Percentiles rank a stretch among this genome's conserved stretches.
These are phyloP conservation scores for Sebastes hubbsi DNA, from an alignment of 2,797 vertebrate genomes.

Conservation along the genomic window DNA sequence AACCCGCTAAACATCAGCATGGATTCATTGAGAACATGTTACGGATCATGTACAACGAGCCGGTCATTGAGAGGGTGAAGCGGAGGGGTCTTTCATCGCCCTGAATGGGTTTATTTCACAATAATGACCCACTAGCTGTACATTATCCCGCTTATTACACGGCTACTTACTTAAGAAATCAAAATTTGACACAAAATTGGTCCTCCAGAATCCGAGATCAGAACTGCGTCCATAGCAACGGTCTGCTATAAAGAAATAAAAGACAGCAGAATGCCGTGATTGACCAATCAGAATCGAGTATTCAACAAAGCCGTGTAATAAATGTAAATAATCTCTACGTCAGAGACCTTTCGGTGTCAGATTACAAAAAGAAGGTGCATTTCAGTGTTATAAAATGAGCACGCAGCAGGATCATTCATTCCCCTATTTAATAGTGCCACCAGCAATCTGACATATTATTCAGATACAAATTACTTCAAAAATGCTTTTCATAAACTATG, in stretches of 20 bases:
- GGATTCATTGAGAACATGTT: neutral
- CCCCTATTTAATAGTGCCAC: neutral
- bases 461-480: neutral
- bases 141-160: too few relatives aligned
- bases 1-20: neutral
- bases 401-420: neutral
- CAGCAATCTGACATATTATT: neutral
- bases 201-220: too few relatives aligned
- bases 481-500: neutral
- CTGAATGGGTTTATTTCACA: too few relatives aligned
- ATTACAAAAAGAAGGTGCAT: neutral
- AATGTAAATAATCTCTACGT: neutral
- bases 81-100: too few relatives aligned
- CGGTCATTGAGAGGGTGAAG: too few relatives aligned
- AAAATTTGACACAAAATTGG: too few relatives aligned
- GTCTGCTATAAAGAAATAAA: neutral
- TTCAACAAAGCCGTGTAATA: neutral
- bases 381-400: neutral
- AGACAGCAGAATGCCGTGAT: too few relatives aligned
- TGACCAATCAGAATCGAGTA: neutral
- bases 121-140: too few relatives aligned
- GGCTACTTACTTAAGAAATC: neutral
- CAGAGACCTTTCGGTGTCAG: accelerated
- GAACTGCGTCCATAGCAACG: neutral
- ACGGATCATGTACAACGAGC: too few relatives aligned